Conservation (phyloP, 35 echinoderm and acorn worm genomes). For the Antedon bifida region DNA sequence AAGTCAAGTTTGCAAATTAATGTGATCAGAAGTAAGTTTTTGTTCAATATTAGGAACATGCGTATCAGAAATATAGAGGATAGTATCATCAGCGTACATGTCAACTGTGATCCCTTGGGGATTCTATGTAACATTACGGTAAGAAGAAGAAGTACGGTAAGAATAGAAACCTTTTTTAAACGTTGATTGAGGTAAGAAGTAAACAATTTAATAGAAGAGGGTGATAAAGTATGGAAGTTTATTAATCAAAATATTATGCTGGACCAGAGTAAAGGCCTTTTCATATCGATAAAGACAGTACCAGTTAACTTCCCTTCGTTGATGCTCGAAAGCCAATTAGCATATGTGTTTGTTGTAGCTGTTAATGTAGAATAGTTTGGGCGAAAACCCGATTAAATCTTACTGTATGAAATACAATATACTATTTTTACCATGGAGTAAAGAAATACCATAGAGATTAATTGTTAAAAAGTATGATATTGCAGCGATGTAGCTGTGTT, state of each 20-base stretch:
- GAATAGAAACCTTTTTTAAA: background rate
- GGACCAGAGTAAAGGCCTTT: background rate
- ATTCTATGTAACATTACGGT: background rate
- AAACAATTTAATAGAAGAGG: background rate
- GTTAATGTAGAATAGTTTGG: background rate
- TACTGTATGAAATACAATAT: too few relatives aligned
- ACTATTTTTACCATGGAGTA: too few relatives aligned
- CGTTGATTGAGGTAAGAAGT: background rate
- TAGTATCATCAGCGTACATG: slow-evolving; percentile 1
- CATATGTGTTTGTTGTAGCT: background rate
- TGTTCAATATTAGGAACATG: background rate
- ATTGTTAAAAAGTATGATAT: too few relatives aligned
- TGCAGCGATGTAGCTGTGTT: too few relatives aligned
- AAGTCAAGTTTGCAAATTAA: background rate
- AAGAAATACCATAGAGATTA: too few relatives aligned
- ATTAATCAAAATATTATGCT: background rate
- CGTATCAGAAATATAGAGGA: background rate
- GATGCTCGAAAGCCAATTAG: background rate
- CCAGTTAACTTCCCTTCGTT: background rate
- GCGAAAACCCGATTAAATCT: background rate
- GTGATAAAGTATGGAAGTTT: background rate
- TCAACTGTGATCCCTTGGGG: background rate
- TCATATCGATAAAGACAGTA: background rate
- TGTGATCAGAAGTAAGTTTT: background rate
- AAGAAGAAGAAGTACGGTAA: background rate